These are phyloP conservation scores for Oikopleura dioica DNA, from an alignment of 23 tunicate species.

Conservation along the genomic window DNA sequence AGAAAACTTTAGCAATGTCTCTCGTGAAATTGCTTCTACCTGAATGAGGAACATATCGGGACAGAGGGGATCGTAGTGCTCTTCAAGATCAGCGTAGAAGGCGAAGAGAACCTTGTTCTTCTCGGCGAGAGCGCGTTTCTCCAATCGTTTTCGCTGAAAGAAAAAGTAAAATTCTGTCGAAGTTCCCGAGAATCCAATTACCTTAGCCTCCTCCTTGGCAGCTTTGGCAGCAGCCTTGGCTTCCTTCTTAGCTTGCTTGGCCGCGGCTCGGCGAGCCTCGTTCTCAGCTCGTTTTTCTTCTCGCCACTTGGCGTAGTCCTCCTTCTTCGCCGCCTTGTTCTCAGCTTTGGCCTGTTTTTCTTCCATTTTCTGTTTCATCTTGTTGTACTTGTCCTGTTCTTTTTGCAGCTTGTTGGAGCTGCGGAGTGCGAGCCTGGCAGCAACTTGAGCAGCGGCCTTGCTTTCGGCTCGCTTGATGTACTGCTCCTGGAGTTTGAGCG, in stretches of 20 bases:
- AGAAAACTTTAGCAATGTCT: too few species aligned
- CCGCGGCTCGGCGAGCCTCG: not conserved
- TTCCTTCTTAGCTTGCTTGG: not conserved
- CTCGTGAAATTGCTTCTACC: too few species aligned
- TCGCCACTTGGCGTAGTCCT: not conserved
- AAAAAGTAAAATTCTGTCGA: too few species aligned
- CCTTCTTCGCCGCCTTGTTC: not conserved
- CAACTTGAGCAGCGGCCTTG: not conserved
- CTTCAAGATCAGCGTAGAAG: too few species aligned
- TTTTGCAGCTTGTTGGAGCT: not conserved
- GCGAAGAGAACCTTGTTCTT: not conserved
- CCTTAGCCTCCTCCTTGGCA: not conserved
- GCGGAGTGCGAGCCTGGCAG: not conserved
- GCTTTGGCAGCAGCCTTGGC: not conserved
- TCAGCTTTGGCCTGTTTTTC: not conserved
- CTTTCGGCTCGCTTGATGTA: not conserved
- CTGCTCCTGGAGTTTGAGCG: not conserved
- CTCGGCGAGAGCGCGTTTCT: not conserved
- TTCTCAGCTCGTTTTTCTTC: not conserved
- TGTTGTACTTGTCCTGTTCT: not conserved
- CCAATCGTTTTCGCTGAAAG: not conserved
- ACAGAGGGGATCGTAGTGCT: not conserved
- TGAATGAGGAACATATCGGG: not conserved
- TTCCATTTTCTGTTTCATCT: not conserved
- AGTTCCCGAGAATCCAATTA: not conserved